A percentile compares a stretch with the other conserved stretches of the same genome.
phyloP scores from a whole-genome alignment of 37 sponge, comb jelly and placozoan genomes.

The Ephydatia muelleri region DNA sequence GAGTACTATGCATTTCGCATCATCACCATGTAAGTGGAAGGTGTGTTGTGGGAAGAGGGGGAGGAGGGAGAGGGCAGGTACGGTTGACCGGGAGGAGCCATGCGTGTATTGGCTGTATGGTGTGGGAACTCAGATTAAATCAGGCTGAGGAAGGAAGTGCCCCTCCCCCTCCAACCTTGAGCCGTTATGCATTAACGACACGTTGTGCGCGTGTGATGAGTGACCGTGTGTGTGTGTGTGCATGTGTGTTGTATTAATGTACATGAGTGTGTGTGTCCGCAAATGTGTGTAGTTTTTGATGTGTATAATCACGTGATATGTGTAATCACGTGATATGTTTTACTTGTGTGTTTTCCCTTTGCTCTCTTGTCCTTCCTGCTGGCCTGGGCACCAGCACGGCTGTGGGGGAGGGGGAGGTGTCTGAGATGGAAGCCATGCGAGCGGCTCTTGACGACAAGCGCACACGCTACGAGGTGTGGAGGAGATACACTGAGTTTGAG shows the following conservation, averaged over 20 bases:
- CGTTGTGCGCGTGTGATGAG: too few species aligned
- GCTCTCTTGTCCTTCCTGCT: background rate
- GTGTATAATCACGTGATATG: background rate
- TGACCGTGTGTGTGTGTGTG: too few species aligned
- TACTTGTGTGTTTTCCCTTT: background rate
- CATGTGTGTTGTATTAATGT: too few species aligned
- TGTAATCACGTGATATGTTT: too few species aligned
- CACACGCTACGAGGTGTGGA: slow-evolving; percentile 65
- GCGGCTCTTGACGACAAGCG: background rate
- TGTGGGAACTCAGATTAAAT: too few species aligned
- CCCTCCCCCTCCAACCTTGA: too few species aligned
- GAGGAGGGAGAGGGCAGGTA: background rate
- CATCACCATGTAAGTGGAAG: slow-evolving; percentile 55
- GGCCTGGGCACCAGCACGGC: background rate
- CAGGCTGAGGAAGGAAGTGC: too few species aligned
- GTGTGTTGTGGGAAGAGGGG: background rate
- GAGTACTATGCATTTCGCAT: slow-evolving; percentile 78
- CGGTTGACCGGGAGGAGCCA: background rate
- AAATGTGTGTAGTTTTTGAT: too few species aligned
- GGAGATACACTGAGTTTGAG: slow-evolving; percentile 86
- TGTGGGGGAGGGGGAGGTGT: too few species aligned
- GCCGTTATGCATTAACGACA: too few species aligned
- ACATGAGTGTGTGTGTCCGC: too few species aligned
- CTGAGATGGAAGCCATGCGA: background rate
- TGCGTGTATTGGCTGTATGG: too few species aligned